Evolutionary conservation across 2,888 invertebrate genomes (phyloP).

Genomic region (Creontiades dilutus): DNA sequence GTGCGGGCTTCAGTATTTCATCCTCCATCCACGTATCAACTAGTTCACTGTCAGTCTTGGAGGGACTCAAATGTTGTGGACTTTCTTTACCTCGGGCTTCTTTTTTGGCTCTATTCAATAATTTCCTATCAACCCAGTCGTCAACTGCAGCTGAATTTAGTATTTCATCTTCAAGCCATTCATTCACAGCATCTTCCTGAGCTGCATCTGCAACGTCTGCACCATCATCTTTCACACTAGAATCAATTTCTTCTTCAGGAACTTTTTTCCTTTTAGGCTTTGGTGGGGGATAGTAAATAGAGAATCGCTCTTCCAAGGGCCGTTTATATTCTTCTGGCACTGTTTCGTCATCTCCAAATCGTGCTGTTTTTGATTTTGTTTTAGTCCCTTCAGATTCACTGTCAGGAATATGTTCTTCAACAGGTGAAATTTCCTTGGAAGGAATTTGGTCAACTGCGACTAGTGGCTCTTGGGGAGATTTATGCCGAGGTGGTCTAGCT

Average conservation of each 20-base stretch:
- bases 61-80: background rate
- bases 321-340: background rate
- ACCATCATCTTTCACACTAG: background rate
- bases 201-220: background rate
- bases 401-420: background rate
- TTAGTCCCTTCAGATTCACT: background rate
- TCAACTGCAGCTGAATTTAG: conserved; percentile 25
- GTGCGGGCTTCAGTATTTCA: conserved; percentile 37
- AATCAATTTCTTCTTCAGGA: background rate
- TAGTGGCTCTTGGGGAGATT: background rate
- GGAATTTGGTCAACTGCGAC: background rate
- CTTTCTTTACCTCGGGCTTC: background rate
- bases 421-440: too few species aligned
- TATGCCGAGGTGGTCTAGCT: background rate
- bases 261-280: background rate
- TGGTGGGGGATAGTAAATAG: background rate
- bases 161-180: conserved; percentile 37
- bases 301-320: background rate
- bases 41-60: background rate
- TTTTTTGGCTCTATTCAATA: conserved; percentile 3
- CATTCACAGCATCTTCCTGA: background rate
- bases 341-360: conserved; percentile 19
- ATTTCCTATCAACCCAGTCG: conserved; percentile 22
- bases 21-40: conserved; percentile 24
- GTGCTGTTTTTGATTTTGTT: background rate